Percentiles rank a stretch among this genome's conserved stretches.
phyloP scores from a whole-genome alignment of 2,113 vertebrate species.

The Tauraco erythrolophus region DNA sequence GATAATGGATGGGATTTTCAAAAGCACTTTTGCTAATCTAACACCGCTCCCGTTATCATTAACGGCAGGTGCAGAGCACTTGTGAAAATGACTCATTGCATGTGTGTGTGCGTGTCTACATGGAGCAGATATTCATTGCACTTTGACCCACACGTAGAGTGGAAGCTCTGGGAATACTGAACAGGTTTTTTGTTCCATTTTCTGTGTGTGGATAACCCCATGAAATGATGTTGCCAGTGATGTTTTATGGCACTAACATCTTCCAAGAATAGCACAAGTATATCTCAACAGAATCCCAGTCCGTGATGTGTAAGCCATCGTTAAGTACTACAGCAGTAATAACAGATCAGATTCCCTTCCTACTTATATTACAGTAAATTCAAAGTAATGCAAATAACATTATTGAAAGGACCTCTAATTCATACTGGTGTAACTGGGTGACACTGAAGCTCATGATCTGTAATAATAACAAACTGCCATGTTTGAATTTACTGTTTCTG shows the following conservation, averaged over 20 bases:
- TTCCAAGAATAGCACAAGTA: neutral
- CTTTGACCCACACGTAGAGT: neutral
- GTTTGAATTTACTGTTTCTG: neutral
- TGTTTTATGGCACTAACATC: neutral
- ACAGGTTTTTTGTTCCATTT: neutral
- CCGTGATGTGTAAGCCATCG: rapidly evolving
- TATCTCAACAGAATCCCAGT: neutral
- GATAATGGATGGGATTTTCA: neutral
- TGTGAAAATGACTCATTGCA: neutral
- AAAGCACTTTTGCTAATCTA: neutral
- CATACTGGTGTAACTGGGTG: neutral
- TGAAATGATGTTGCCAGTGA: neutral
- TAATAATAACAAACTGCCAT: neutral
- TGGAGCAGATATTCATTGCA: neutral
- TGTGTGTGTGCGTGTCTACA: rapidly evolving
- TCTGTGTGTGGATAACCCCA: neutral
- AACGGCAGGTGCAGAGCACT: neutral
- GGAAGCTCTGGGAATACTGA: neutral
- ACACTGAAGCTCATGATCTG: neutral
- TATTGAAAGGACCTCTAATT: neutral
- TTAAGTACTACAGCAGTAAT: neutral
- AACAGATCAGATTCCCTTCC: neutral
- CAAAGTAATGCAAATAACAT: neutral
- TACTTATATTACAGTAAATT: neutral
- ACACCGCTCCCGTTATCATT: neutral